Conservation (phyloP, 2,113 vertebrate species). For the Chunga burmeisteri region DNA sequence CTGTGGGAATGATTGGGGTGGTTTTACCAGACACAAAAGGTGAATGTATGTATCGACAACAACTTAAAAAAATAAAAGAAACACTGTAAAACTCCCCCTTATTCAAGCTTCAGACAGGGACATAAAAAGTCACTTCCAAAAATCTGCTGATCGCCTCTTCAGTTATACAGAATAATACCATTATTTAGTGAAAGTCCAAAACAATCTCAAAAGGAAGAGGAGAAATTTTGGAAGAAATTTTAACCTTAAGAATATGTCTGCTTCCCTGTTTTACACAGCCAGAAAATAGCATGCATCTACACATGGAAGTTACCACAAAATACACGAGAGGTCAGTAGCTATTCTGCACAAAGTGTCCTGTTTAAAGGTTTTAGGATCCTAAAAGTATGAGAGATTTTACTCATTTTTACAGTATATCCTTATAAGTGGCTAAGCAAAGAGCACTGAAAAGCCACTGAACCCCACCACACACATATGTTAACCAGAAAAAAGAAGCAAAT, state of each 20-base stretch:
- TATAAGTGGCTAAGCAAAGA: neutral
- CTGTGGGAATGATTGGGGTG: neutral
- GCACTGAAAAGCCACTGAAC: neutral
- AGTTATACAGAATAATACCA: neutral
- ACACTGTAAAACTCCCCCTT: neutral
- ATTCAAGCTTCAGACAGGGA: neutral
- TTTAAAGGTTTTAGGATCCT: neutral
- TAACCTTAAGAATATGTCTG: neutral
- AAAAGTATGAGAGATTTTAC: neutral
- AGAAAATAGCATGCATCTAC: neutral
- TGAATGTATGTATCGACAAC: neutral
- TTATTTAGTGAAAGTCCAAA: neutral
- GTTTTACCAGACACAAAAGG: neutral
- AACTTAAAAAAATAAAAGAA: neutral
- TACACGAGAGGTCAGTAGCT: neutral
- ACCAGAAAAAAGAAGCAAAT: neutral
- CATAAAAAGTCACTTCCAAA: neutral
- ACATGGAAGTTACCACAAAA: neutral
- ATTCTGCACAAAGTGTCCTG: neutral
- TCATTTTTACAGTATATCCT: neutral
- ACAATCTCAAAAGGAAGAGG: neutral
- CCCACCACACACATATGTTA: neutral
- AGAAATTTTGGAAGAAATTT: neutral
- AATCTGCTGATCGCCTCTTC: neutral
- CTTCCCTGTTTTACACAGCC: neutral